Evolutionary conservation across 2,888 invertebrate species (phyloP).

Genomic region (Mimumesa dahlbomi): DNA sequence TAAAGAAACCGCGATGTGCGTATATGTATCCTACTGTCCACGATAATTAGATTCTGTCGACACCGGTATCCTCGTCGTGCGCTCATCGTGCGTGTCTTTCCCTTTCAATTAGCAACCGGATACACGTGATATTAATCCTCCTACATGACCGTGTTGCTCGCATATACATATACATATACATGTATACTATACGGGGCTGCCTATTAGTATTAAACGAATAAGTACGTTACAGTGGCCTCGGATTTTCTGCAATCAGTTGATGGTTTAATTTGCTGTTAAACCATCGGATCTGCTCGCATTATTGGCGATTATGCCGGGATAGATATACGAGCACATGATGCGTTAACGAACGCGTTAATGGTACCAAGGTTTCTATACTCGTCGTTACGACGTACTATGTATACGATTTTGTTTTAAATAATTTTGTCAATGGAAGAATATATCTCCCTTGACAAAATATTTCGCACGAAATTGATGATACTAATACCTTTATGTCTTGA

Average conservation of each 20-base stretch:
- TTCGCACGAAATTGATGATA: too few species aligned
- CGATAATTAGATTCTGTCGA: conserved; percentile 56
- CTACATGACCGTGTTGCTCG: too few species aligned
- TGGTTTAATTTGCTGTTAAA: conserved; percentile 26
- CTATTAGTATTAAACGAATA: conserved; percentile 21
- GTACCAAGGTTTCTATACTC: neutral
- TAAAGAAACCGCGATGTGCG: conserved; percentile 53
- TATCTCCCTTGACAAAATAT: too few species aligned
- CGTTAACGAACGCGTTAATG: neutral
- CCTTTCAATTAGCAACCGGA: conserved; percentile 61
- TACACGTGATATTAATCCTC: conserved; percentile 53
- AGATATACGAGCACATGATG: neutral
- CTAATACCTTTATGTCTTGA: too few species aligned
- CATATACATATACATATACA: too few species aligned
- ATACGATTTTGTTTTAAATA: too few species aligned
- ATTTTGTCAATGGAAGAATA: too few species aligned
- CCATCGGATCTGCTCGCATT: conserved; percentile 13
- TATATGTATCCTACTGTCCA: conserved; percentile 26
- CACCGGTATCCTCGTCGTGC: conserved; percentile 10
- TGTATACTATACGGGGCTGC: conserved; percentile 25
- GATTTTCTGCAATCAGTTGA: conserved; percentile 28
- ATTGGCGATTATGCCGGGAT: neutral
- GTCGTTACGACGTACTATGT: too few species aligned
- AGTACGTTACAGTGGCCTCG: neutral
- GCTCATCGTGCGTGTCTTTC: conserved; percentile 29